Conservation (phyloP, 2,113 vertebrate species). For the Nesogale talazaci region DNA sequence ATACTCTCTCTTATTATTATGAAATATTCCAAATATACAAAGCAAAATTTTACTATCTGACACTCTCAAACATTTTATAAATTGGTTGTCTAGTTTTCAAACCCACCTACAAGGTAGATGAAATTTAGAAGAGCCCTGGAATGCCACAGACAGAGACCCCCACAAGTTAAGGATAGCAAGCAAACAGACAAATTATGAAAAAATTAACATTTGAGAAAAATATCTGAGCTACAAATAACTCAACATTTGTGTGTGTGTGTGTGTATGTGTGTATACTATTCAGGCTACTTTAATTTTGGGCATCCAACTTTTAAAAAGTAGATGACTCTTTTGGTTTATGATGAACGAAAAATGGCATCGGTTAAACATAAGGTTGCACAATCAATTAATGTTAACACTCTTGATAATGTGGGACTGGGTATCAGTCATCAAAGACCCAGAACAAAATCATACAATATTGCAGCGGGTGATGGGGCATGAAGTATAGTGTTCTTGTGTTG, state of each 20-base stretch:
- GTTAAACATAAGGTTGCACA: not conserved
- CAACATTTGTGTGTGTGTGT: not conserved
- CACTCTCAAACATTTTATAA: not conserved
- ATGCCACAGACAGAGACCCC: not conserved
- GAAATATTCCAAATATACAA: constrained; percentile 24
- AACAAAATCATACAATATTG: too few relatives aligned
- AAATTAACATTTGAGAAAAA: not conserved
- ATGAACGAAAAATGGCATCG: not conserved
- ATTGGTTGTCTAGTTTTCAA: not conserved
- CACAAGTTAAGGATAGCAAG: not conserved
- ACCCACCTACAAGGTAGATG: not conserved
- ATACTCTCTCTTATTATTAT: not conserved
- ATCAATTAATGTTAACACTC: not conserved
- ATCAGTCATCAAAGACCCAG: too few relatives aligned
- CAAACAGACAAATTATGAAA: not conserved
- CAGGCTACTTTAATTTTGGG: not conserved
- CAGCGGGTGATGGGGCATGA: too few relatives aligned
- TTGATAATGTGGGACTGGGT: not conserved
- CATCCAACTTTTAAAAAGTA: not conserved
- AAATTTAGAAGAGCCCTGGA: constrained; percentile 14
- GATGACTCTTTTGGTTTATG: not conserved
- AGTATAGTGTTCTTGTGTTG: too few relatives aligned
- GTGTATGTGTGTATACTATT: not conserved
- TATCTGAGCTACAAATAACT: not conserved
- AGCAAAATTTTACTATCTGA: constrained; percentile 32